Evolutionary conservation across 1,140 invertebrate genomes (phyloP).

Genomic region (Leptonema lineaticorne): DNA sequence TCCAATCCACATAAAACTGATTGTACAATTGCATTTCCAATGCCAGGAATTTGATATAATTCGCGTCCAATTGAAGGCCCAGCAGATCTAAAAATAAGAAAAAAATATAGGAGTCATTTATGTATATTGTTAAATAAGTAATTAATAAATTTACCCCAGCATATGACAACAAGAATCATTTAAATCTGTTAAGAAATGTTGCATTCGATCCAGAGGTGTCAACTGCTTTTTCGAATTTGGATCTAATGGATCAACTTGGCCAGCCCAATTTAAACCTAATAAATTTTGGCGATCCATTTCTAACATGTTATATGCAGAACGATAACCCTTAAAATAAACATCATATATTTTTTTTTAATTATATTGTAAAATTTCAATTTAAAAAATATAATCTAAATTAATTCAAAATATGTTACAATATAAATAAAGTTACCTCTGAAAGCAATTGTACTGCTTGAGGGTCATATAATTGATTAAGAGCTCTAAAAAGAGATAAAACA

Average conservation of each 20-base stretch:
- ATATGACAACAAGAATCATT: constrained; percentile 78
- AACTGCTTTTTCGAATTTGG: constrained; percentile 50
- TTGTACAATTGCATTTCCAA: constrained; percentile 61
- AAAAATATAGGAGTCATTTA: not conserved
- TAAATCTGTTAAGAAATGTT: constrained; percentile 70
- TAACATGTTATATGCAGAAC: constrained; percentile 66
- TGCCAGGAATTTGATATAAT: constrained; percentile 71
- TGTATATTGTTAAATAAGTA: not conserved
- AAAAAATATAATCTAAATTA: not conserved
- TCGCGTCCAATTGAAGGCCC: constrained; percentile 79
- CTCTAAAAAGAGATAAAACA: constrained; percentile 71
- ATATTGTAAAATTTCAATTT: not conserved
- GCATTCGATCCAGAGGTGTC: constrained; percentile 74
- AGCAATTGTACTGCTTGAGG: constrained; percentile 63
- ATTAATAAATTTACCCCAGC: constrained; percentile 57
- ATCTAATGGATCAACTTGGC: constrained; percentile 52
- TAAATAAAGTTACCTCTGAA: constrained; percentile 54
- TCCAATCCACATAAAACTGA: constrained; percentile 69
- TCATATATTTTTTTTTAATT: not conserved
- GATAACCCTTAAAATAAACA: constrained; percentile 58
- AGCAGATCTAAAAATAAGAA: constrained; percentile 55
- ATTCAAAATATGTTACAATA: not conserved
- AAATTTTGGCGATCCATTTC: constrained; percentile 71
- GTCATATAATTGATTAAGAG: constrained; percentile 78
- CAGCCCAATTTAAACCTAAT: constrained; percentile 58